Conservation (phyloP, 2,888 invertebrate species). For the Lochmaea crataegi region DNA sequence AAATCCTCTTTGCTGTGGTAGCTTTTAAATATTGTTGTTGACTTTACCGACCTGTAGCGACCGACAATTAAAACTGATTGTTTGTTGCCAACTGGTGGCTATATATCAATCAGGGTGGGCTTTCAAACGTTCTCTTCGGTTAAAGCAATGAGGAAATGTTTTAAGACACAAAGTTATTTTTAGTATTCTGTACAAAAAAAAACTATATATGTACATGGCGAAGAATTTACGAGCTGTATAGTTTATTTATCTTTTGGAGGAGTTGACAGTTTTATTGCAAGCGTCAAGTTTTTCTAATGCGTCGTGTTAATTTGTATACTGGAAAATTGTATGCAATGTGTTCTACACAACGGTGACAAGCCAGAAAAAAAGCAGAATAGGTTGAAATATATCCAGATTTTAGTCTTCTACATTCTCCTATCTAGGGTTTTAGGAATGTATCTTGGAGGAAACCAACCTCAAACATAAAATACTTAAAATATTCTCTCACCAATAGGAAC, state of each 20-base stretch:
- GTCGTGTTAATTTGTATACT: background rate
- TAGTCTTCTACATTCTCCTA: too few relatives aligned
- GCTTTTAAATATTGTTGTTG: slow-evolving; percentile 49
- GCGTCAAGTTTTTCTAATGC: background rate
- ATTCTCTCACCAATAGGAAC: too few relatives aligned
- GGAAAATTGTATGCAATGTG: background rate
- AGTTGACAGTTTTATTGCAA: slow-evolving; percentile 1
- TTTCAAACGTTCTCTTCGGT: slow-evolving; percentile 14
- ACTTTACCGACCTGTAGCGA: slow-evolving; percentile 55
- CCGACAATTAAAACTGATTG: slow-evolving; percentile 60
- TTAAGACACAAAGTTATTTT: slow-evolving; percentile 2
- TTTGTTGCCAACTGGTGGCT: slow-evolving; percentile 51
- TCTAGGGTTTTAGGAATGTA: too few relatives aligned
- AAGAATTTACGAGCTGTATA: slow-evolving; percentile 16
- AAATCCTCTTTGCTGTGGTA: slow-evolving; percentile 8
- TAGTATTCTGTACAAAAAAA: slow-evolving; percentile 4
- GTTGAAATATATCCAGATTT: too few relatives aligned
- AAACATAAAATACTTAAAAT: too few relatives aligned
- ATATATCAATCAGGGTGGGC: slow-evolving; percentile 49
- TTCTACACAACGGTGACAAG: too few relatives aligned
- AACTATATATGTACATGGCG: slow-evolving; percentile 5
- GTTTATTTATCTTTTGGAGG: slow-evolving; percentile 8
- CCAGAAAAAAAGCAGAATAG: background rate
- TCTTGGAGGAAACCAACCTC: too few relatives aligned
- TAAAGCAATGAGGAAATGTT: slow-evolving; percentile 22